These are phyloP conservation scores for Diaprepes abbreviatus DNA, from an alignment of 2,888 invertebrate species.

Conservation along the genomic window DNA sequence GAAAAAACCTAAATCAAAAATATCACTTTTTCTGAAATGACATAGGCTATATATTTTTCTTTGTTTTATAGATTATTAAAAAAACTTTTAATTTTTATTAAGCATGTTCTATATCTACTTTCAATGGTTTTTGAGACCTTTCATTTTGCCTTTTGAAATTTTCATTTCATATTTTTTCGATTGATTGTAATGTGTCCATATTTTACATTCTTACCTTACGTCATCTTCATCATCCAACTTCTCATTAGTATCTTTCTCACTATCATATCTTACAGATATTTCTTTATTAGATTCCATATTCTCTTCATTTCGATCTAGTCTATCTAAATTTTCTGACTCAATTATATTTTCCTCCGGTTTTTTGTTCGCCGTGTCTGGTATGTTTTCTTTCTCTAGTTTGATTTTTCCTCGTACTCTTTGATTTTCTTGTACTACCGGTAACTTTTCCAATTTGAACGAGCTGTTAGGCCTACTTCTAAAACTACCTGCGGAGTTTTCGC, in stretches of 20 bases:
- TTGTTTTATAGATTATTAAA: too few relatives aligned
- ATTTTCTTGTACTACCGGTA: slow-evolving; percentile 28
- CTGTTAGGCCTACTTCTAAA: slow-evolving; percentile 52
- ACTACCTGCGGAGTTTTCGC: slow-evolving; percentile 35
- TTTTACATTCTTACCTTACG: background rate
- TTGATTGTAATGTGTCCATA: too few relatives aligned
- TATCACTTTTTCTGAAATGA: too few relatives aligned
- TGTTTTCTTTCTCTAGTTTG: slow-evolving; percentile 8
- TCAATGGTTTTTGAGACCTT: too few relatives aligned
- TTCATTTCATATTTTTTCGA: too few relatives aligned
- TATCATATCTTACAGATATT: slow-evolving; percentile 3
- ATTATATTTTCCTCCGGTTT: background rate
- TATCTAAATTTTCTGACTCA: background rate
- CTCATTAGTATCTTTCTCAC: background rate
- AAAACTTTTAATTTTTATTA: too few relatives aligned
- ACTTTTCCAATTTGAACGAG: slow-evolving; percentile 50
- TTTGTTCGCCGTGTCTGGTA: background rate
- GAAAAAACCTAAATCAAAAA: too few relatives aligned
- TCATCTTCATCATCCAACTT: slow-evolving; percentile 7
- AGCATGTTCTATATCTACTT: too few relatives aligned
- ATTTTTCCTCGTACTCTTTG: slow-evolving; percentile 26
- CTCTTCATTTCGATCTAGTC: background rate
- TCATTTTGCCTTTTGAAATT: too few relatives aligned
- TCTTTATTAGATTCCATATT: slow-evolving; percentile 11
- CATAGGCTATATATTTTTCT: too few relatives aligned